phyloP scores from a whole-genome alignment of 1,140 invertebrate genomes.

The Maconellicoccus hirsutus region DNA sequence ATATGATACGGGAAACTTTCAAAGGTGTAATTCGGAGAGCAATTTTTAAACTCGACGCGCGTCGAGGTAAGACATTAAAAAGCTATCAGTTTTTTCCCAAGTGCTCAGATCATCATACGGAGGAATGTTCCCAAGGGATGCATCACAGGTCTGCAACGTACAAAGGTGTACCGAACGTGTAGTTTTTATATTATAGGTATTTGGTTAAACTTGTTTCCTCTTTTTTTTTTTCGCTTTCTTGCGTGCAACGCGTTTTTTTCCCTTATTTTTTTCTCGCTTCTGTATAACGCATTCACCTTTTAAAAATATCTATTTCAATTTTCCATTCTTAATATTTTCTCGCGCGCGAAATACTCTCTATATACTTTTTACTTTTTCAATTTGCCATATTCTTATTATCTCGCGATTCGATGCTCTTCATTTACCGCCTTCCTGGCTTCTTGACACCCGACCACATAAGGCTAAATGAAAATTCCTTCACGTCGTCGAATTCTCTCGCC shows the following conservation, averaged over 20 bases:
- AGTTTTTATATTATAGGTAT: background rate
- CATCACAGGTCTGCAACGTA: background rate
- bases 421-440: background rate
- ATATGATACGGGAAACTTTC: conserved; percentile 16
- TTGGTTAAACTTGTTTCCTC: background rate
- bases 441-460: background rate
- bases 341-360: background rate
- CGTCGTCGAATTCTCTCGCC: too few species aligned
- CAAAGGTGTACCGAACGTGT: background rate
- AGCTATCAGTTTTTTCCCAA: conserved; percentile 20
- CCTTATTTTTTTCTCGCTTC: background rate
- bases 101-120: conserved; percentile 6
- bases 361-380: background rate
- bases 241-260: too few species aligned
- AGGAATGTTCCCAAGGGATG: conserved; percentile 12
- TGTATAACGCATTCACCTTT: background rate
- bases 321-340: conserved; percentile 1
- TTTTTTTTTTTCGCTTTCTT: background rate
- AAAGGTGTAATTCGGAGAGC: conserved; percentile 18
- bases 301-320: conserved; percentile 10
- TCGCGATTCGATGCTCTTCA: background rate
- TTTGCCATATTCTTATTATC: background rate
- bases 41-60: conserved; percentile 12
- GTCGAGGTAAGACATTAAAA: conserved; percentile 19
- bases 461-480: too few species aligned